Evolutionary conservation across 1,140 invertebrate species (phyloP).

Genomic region (Portunus trituberculatus): DNA sequence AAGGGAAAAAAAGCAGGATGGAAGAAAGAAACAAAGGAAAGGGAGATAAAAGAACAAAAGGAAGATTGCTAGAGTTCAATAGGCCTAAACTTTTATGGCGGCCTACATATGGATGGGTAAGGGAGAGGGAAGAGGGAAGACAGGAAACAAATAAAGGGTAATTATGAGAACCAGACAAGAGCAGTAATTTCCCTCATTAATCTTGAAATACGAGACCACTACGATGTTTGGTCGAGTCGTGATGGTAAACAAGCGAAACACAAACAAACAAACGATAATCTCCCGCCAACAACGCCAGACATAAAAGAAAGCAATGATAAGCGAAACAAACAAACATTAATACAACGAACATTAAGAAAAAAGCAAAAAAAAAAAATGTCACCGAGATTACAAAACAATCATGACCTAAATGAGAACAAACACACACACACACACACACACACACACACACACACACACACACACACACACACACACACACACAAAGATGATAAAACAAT

Average conservation of each 20-base stretch:
- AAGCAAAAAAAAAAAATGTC: neutral
- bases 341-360: neutral
- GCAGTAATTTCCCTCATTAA: neutral
- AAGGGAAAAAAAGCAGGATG: neutral
- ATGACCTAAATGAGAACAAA: neutral
- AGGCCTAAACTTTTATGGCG: too few relatives aligned
- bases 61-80: too few relatives aligned
- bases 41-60: neutral
- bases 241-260: neutral
- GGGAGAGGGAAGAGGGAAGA: neutral
- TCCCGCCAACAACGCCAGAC: neutral
- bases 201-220: neutral
- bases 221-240: too few relatives aligned
- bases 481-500: neutral
- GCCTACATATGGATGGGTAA: neutral
- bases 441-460: conserved; percentile 51
- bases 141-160: neutral
- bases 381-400: too few relatives aligned
- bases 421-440: conserved; percentile 35
- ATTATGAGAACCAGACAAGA: neutral
- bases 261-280: neutral
- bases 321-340: neutral
- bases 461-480: conserved; percentile 4
- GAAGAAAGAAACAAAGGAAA: neutral
- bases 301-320: neutral